These are phyloP conservation scores for Plagiodera versicolora DNA, from an alignment of 2,888 invertebrate genomes.

Conservation along the genomic window DNA sequence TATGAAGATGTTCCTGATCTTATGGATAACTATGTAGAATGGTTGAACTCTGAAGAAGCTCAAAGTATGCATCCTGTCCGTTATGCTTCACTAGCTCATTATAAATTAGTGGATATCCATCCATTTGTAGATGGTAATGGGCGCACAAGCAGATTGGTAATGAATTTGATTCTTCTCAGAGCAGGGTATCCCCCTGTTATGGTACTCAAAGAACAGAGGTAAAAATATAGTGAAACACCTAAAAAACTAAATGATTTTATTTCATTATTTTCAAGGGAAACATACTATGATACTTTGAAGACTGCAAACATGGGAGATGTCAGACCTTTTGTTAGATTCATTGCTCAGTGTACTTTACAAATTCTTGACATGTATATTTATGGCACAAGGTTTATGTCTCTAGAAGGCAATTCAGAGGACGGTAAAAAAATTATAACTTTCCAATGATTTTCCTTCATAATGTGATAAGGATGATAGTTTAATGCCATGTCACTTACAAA, in stretches of 20 bases:
- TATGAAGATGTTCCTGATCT: constrained; percentile 78
- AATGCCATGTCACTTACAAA: neutral
- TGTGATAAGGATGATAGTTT: neutral
- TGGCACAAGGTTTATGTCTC: constrained; percentile 41
- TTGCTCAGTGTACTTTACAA: constrained; percentile 79
- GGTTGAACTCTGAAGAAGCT: constrained; percentile 90
- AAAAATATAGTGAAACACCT: constrained; percentile 8
- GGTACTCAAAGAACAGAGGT: constrained; percentile 81
- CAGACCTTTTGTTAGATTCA: constrained; percentile 93
- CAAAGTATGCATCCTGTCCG: constrained; percentile 63
- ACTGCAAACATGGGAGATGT: constrained; percentile 93
- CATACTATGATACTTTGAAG: constrained; percentile 87
- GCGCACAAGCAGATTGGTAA: constrained; percentile 88
- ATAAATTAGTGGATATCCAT: constrained; percentile 95
- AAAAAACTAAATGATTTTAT: neutral
- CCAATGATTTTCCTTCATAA: constrained; percentile 5
- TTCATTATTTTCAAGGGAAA: constrained; percentile 57
- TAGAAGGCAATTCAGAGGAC: constrained; percentile 34
- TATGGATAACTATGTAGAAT: constrained; percentile 87
- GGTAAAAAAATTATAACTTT: constrained; percentile 33
- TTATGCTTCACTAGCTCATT: constrained; percentile 94
- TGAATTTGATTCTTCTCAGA: constrained; percentile 95
- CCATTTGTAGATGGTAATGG: constrained; percentile 98
- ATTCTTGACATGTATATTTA: constrained; percentile 48
- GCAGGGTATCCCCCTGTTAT: constrained; percentile 96